Percentiles rank a stretch among this genome's conserved stretches.
These are phyloP conservation scores for Drosophila mettleri DNA, from an alignment of 2,888 invertebrate species.

Conservation along the genomic window DNA sequence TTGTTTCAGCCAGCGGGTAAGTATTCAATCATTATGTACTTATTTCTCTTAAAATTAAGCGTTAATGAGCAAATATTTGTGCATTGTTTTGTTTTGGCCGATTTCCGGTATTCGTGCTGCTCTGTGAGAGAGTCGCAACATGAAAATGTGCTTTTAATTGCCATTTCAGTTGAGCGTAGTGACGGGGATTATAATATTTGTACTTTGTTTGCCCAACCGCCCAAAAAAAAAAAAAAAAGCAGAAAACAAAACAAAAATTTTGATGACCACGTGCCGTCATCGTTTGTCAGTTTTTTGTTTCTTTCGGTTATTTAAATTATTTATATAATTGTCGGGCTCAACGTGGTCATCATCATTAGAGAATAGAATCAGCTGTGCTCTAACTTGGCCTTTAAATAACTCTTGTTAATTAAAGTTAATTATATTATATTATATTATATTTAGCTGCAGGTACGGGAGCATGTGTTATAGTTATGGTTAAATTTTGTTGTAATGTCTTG, in stretches of 20 bases:
- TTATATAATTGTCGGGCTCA: conserved; percentile 41
- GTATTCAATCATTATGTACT: conserved; percentile 36
- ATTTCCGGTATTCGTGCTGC: conserved; percentile 34
- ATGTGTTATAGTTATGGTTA: neutral
- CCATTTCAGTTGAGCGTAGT: conserved; percentile 33
- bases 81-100: conserved; percentile 52
- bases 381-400: conserved; percentile 1
- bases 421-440: too few species aligned
- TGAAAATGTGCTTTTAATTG: conserved; percentile 71
- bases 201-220: conserved; percentile 5
- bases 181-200: conserved; percentile 18
- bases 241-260: neutral
- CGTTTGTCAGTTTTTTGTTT: conserved; percentile 24
- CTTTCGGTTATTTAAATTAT: conserved; percentile 40
- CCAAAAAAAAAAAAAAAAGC: neutral
- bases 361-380: neutral
- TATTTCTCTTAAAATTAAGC: conserved; percentile 35
- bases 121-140: conserved; percentile 7
- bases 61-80: conserved; percentile 73
- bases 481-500: neutral
- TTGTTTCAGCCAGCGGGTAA: conserved; percentile 48
- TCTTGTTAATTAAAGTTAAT: conserved; percentile 7
- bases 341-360: conserved; percentile 28
- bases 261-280: conserved; percentile 37
- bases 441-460: too few species aligned